Base-by-base conservation (phyloP, 2,888 invertebrate genomes). In the Sminthurinus aureus region DNA sequence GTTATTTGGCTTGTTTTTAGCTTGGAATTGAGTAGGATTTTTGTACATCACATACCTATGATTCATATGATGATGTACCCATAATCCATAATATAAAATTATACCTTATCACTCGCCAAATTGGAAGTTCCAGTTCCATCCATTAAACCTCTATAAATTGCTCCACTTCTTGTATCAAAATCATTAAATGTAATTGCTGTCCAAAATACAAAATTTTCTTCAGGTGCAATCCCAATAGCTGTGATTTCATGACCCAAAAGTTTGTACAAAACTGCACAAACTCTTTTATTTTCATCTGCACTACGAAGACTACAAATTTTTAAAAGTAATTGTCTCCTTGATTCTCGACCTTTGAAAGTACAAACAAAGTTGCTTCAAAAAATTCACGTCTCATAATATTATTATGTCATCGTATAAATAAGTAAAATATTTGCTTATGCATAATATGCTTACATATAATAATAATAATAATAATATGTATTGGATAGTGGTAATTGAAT, bases 191-290 rank as follows among this genome's bases (percentile, higher is more conserved):
- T 24, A 26, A 84, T 20, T 12, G 76, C 80, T 2, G 77, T 81
- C 84, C 84, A 84, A 69, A 84, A 84, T 38, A 84, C 18, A 20
- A 15, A 84, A 26, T 84, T 81, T 18, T 78, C 80, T 22, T 81
- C 69, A 9, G 81, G 78, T 12, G 81, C 77, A 0, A 84, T 64
- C 12, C 64, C 50, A 0, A 84, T 78, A 50, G 81, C 50, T 12
- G 81, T 84, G 12, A 84, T 81, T 26, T 84, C 80, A 76, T 84
- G 76, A 11, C 78, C 84, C 6, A 69, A 15, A 0, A 84, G 15
- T 20, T 71, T 80, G 58, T 80, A 76, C 13, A 84, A 22, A 73
- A 64, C 18, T 20, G 81, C 67, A 79, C 83, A 83, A 26, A 6
- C 22, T 38, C 22, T 15, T 66, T 71, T 26, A 58, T 84, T 80